These are phyloP conservation scores for Pseudocheirus occidentalis DNA, from an alignment of 2,797 vertebrate genomes.

Conservation along the genomic window DNA sequence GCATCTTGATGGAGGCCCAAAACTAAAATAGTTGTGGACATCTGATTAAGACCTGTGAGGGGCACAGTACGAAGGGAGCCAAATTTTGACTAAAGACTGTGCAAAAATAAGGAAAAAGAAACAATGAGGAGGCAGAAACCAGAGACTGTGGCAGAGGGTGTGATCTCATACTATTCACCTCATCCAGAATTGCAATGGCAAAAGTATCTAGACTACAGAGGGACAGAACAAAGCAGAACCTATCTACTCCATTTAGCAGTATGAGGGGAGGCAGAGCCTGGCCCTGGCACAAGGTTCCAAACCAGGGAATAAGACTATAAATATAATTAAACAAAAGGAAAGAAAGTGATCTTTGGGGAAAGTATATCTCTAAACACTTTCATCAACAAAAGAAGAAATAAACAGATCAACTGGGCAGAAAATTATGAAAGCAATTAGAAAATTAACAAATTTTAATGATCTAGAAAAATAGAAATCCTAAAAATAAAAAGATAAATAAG, in stretches of 20 bases:
- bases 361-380: not conserved
- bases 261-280: not conserved
- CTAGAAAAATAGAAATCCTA: not conserved
- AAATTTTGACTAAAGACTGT: not conserved
- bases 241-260: not conserved
- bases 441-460: not conserved
- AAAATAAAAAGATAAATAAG: not conserved
- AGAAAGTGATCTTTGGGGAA: not conserved
- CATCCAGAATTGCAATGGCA: not conserved
- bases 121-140: not conserved
- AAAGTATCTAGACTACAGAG: not conserved
- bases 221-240: not conserved
- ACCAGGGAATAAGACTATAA: not conserved
- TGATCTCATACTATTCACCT: not conserved
- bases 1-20: not conserved
- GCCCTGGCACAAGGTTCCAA: not conserved
- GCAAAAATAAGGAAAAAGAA: not conserved
- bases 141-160: not conserved
- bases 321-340: not conserved
- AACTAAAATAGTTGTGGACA: not conserved
- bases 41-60: not conserved
- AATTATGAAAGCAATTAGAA: not conserved
- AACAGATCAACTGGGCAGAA: not conserved
- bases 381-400: not conserved
- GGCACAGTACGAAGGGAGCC: not conserved